Evolutionary conservation across 2,888 invertebrate genomes (phyloP), one percentile per base, ranked within the genome.

Genomic region (Pachydiplax longipennis): DNA sequence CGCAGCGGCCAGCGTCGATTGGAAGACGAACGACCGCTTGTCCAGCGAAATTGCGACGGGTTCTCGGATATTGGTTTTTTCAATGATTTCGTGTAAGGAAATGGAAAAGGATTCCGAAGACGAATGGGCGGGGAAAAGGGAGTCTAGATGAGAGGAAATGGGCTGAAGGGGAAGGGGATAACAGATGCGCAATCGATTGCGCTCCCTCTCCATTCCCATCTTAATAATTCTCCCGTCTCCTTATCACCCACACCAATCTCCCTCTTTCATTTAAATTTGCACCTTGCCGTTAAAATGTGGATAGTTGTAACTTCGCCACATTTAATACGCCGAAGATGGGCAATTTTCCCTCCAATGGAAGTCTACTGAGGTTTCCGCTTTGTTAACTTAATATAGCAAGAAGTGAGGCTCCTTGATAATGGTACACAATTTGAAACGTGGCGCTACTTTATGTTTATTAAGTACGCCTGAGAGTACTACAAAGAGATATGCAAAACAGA

Each of bases 1-100:
- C 37, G 25, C 73, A 73, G 25, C 73, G 73, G 73, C 73, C 35
- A 4, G 65, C 37, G 35, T 40, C 87, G 61, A 87, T 65, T 83
- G n/a, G 61, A 37, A 65, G 82, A 48, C 82, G 87, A 15, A 61
- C 58, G 87, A 65, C n/a, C 87, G 58, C 87, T 87, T 87, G 87
- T 87, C 87, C 87, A 31, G 87, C 40, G 65, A 37, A 87, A 58
- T 87, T 87, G 87, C 37, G 87, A 87, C 65, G 61, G 22, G 87
- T 40, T 87, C 18, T 61, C 87, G 87, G 87, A 87, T 87, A 87
- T 87, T 87, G 87, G 87, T 37, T 87, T 65, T 87, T 87, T 87
- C 87, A 65, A 87, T 87, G 61, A 87, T 87, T 87, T 61, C 87
- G 35, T 61, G 37, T 61, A 61, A 87, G 87, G 87, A 87, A 87